These are phyloP conservation scores for Imbricaverruca yamaguchii DNA, from an alignment of 2,888 invertebrate species.

Conservation along the genomic window DNA sequence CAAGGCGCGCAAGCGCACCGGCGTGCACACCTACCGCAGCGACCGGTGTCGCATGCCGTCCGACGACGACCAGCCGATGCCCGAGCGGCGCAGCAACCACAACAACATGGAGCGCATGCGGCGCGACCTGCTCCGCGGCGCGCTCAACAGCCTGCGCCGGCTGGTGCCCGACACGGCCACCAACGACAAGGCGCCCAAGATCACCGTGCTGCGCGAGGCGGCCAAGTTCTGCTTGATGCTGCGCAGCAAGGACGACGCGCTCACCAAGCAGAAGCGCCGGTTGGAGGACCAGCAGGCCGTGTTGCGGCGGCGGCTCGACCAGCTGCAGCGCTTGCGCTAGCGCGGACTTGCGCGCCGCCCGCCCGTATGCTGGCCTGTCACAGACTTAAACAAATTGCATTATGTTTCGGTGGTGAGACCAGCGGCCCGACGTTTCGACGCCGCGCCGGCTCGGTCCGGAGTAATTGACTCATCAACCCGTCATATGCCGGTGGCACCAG, in stretches of 20 bases:
- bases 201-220: constrained; percentile 22
- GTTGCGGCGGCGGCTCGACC: background rate
- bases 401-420: background rate
- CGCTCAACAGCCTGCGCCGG: constrained; percentile 17
- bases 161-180: constrained; percentile 10
- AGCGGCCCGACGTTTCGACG: background rate
- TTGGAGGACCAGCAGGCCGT: background rate
- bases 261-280: constrained; percentile 3
- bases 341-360: background rate
- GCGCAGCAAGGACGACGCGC: constrained; percentile 21
- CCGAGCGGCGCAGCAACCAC: constrained; percentile 22
- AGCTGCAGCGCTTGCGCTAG: background rate
- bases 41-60: background rate
- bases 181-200: constrained; percentile 20
- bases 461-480: background rate
- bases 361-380: background rate
- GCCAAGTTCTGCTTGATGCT: constrained; percentile 22
- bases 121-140: constrained; percentile 22
- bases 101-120: constrained; percentile 21
- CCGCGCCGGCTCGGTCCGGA: background rate
- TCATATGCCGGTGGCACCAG: background rate
- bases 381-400: constrained; percentile 12
- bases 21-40: constrained; percentile 2
- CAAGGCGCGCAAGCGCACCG: background rate
- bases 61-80: constrained; percentile 9